phyloP scores from a whole-genome alignment of 2,888 invertebrate genomes.

The Brenthis daphne region DNA sequence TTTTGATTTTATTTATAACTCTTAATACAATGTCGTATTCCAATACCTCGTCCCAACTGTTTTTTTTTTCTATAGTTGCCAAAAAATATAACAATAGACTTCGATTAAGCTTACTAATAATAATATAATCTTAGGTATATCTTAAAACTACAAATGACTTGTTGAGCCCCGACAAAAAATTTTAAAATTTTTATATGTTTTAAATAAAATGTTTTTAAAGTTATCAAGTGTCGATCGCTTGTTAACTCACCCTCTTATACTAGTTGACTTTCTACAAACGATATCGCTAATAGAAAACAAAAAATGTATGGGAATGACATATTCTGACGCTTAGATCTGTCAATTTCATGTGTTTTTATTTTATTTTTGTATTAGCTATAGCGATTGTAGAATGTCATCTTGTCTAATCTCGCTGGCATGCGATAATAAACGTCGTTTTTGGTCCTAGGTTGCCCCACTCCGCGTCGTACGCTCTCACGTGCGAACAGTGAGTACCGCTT shows the following conservation, averaged over 20 bases:
- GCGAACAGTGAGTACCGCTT: constrained; percentile 85
- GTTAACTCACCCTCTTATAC: constrained; percentile 53
- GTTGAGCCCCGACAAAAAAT: neutral
- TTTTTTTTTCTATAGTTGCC: neutral
- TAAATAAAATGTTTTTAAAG: neutral
- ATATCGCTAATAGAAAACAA: too few species aligned
- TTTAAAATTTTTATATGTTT: neutral
- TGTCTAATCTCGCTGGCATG: constrained; percentile 58
- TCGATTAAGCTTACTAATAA: constrained; percentile 9
- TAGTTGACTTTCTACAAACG: too few species aligned
- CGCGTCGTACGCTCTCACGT: constrained; percentile 84
- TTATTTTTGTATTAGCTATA: too few species aligned
- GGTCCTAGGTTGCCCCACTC: constrained; percentile 83
- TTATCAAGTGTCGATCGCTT: constrained; percentile 61
- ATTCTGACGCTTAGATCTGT: too few species aligned
- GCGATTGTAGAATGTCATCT: too few species aligned
- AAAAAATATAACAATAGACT: neutral
- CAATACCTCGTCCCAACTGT: neutral
- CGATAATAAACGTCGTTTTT: constrained; percentile 77
- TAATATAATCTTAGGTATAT: neutral
- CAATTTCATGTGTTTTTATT: too few species aligned
- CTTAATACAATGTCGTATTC: neutral
- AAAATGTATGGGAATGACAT: too few species aligned
- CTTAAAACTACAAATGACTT: neutral
- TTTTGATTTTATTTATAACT: neutral